These are phyloP conservation scores for Microlaimidae sp. DNA, from an alignment of 2,888 invertebrate species.

Conservation along the genomic window DNA sequence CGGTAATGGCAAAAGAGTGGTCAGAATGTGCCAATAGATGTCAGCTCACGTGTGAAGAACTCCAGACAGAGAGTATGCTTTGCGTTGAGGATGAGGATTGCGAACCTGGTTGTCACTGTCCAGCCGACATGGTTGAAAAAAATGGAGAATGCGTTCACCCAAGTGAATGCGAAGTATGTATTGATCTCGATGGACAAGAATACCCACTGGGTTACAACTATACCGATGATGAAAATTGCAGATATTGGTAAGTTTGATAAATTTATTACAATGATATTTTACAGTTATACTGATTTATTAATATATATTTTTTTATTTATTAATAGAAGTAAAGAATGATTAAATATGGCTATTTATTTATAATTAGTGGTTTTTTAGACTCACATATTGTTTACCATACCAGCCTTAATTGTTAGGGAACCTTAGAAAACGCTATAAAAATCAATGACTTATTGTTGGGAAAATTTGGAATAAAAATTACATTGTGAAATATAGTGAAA, in stretches of 20 bases:
- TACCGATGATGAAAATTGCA: slow-evolving; percentile 9
- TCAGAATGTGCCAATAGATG: neutral
- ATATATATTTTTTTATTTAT: no score
- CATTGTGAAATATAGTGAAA: no score
- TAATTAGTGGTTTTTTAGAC: no score
- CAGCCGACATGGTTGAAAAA: slow-evolving; percentile 10
- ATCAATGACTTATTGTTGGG: no score
- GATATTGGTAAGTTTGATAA: slow-evolving; percentile 4
- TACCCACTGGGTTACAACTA: slow-evolving; percentile 3
- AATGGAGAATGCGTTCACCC: slow-evolving; percentile 8
- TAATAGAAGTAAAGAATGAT: no score
- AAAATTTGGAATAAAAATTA: no score
- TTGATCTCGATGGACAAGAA: neutral
- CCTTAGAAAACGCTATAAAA: no score
- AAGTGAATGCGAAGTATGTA: slow-evolving; percentile 1
- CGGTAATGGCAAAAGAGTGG: no score
- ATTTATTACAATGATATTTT: neutral
- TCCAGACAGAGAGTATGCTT: neutral
- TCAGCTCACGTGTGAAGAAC: slow-evolving; percentile 2
- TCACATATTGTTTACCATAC: no score
- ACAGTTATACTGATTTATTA: slow-evolving; percentile 2
- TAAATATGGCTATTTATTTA: no score
- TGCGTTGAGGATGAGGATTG: slow-evolving; percentile 10
- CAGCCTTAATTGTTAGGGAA: no score
- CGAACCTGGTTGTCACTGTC: slow-evolving; percentile 5